Evolutionary conservation across 1,140 invertebrate species (phyloP), one percentile per base, ranked within the genome.

Genomic region (Maconellicoccus hirsutus): DNA sequence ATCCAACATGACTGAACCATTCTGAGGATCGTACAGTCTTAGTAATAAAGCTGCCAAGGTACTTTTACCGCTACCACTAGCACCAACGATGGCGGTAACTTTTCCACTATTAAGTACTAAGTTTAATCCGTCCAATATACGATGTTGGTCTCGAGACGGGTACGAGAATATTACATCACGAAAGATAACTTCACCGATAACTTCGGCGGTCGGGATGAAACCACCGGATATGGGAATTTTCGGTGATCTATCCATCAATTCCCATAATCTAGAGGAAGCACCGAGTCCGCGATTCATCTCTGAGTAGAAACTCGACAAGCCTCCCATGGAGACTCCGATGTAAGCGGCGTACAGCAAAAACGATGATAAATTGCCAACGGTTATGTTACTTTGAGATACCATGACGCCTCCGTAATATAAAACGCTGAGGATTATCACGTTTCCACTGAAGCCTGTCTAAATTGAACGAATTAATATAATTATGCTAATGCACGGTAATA

Each of bases 311-410:
- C 86, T 89, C 25, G 89, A 90, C 22, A 98, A 77, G 0, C 92
- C 92, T 39, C 87, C 87, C 59, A 97, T 84, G 10, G 94, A 93
- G 19, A 97, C 85, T 1, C 93, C 93, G 33, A 95, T 90, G 77
- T 97, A 98, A 0, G 88, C 93, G 2, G 94, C 93, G 79, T 97
- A 98, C 1, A 97, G 77, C 16, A 98, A 80, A 79, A 98, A 98
- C 0, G 94, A 88, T 0, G 93, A 94, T 16, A 98, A 80, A 73
- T 89, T 88, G 10, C 96, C 96, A 39, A 98, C 89, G 6, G 91
- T 92, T 59, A 99, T 84, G 27, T 86, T 80, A 52, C 89, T 84
- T 16, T 88, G 84, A 0, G 89, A 85, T 33, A 98, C 92, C 86
- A 98, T 88, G 14, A 86, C 82, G 10, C 94, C 93, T 19, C 96